phyloP scores from a whole-genome alignment of 1,140 invertebrate genomes.

The Hyles vespertilio region DNA sequence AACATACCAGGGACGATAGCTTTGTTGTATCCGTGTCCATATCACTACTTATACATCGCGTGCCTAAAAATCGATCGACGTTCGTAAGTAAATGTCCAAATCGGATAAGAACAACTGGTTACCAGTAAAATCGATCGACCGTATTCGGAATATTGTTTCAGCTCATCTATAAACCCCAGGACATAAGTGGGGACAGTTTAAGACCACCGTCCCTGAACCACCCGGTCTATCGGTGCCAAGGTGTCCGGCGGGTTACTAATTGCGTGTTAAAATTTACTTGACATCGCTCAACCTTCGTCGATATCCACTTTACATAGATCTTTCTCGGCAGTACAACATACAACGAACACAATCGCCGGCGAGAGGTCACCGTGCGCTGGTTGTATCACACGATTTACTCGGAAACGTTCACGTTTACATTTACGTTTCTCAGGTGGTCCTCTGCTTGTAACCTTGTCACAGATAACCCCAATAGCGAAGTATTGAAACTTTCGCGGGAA shows the following conservation, averaged over 20 bases:
- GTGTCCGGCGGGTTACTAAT: constrained; percentile 60
- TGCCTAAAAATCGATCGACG: constrained; percentile 41
- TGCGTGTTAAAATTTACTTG: constrained; percentile 72
- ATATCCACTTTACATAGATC: constrained; percentile 32
- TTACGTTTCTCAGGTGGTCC: constrained; percentile 59
- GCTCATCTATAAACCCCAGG: too few relatives aligned
- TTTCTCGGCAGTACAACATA: constrained; percentile 11
- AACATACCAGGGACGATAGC: constrained; percentile 31
- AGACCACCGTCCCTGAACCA: constrained; percentile 38
- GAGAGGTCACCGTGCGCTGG: constrained; percentile 30
- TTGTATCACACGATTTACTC: constrained; percentile 39
- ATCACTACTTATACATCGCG: constrained; percentile 49
- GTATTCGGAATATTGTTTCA: too few relatives aligned
- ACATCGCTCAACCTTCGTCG: constrained; percentile 62
- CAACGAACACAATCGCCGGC: constrained; percentile 21
- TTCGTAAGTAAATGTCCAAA: constrained; percentile 34
- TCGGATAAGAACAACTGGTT: constrained; percentile 30
- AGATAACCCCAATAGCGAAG: constrained; percentile 52
- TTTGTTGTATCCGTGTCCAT: constrained; percentile 28
- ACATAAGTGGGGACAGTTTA: constrained; percentile 7
- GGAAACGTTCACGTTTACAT: constrained; percentile 42
- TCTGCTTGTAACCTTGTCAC: constrained; percentile 62
- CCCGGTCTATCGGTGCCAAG: constrained; percentile 58
- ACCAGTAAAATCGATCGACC: too few relatives aligned
- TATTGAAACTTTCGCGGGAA: constrained; percentile 65